These are phyloP conservation scores for Saimiri boliviensis DNA, from an alignment of 2,113 vertebrate genomes.

Conservation along the genomic window DNA sequence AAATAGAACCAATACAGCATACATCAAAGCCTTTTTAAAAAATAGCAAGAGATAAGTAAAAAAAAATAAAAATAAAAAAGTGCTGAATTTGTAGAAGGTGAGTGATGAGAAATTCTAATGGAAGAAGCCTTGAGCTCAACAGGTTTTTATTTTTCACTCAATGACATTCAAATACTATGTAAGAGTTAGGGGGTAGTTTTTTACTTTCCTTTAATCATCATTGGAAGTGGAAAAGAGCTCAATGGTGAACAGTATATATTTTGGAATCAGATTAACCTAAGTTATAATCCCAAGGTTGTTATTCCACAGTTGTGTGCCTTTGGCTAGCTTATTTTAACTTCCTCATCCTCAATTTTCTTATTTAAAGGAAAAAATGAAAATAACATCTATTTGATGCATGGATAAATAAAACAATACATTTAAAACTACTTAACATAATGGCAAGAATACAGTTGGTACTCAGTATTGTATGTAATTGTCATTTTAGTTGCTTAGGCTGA, in stretches of 20 bases:
- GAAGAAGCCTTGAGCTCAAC: not conserved
- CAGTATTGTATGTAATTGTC: not conserved
- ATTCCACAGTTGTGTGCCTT: not conserved
- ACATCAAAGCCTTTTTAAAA: not conserved
- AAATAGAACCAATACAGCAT: not conserved
- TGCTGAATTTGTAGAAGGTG: not conserved
- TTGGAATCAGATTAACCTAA: not conserved
- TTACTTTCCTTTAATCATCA: no score
- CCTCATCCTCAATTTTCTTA: not conserved
- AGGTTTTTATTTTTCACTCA: no score
- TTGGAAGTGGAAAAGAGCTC: rapidly evolving
- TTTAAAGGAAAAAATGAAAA: not conserved
- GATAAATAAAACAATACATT: not conserved
- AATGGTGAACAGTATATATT: not conserved
- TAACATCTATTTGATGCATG: not conserved
- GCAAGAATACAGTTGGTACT: not conserved
- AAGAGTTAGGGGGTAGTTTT: no score
- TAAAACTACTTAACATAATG: not conserved
- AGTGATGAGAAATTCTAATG: not conserved
- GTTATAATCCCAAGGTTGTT: not conserved
- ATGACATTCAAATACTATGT: not conserved
- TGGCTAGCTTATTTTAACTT: not conserved
- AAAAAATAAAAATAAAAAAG: no score
- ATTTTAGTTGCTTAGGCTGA: not conserved
- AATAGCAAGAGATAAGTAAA: not conserved